Percentiles rank a stretch among this genome's conserved stretches.
These are phyloP conservation scores for Rhopalosiphum padi DNA, from an alignment of 1,140 invertebrate species.

Conservation along the genomic window DNA sequence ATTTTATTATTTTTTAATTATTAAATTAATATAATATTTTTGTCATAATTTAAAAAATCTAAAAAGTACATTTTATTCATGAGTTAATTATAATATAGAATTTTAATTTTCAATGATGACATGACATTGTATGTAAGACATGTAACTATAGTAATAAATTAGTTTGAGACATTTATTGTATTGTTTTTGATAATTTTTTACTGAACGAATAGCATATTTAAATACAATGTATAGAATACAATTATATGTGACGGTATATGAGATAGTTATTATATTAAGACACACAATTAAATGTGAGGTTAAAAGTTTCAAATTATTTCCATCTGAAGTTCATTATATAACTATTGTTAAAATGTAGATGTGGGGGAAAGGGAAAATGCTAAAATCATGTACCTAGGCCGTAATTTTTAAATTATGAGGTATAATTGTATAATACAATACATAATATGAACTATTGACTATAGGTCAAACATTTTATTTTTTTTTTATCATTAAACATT, in stretches of 20 bases:
- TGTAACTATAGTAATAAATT: neutral
- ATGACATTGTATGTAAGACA: neutral
- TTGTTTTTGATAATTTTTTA: neutral
- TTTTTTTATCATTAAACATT: neutral
- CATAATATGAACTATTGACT: neutral
- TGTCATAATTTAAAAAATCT: neutral
- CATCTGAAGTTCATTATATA: neutral
- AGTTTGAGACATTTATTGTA: neutral
- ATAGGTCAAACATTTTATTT: neutral
- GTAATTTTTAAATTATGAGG: no score
- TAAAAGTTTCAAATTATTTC: neutral
- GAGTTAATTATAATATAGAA: constrained; percentile 36
- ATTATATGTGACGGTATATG: neutral
- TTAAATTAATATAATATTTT: constrained; percentile 27
- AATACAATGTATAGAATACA: neutral
- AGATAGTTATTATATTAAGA: neutral
- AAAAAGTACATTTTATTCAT: constrained; percentile 2
- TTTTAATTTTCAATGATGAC: constrained; percentile 1
- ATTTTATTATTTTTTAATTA: constrained; percentile 29
- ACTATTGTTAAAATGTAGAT: neutral
- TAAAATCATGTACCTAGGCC: neutral
- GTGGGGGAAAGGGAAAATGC: neutral
- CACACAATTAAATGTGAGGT: neutral
- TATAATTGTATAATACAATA: neutral
- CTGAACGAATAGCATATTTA: neutral